These are phyloP conservation scores for Drosophila aff. DNA, from an alignment of 1,140 invertebrate species.

Conservation along the genomic window DNA sequence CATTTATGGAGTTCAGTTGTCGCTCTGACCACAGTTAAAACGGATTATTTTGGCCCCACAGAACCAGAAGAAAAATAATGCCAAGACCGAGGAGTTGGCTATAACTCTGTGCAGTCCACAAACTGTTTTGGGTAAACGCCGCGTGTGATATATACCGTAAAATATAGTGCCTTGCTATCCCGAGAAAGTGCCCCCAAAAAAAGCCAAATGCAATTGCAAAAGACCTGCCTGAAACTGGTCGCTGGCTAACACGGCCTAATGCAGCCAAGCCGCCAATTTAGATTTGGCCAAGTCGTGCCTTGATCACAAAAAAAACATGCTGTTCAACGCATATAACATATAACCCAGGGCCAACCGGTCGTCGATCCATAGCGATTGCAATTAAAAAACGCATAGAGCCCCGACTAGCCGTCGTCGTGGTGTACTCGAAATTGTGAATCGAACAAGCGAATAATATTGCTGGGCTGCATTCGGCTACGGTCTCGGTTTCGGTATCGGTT, in stretches of 20 bases:
- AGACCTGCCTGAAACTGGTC: slow-evolving; percentile 33
- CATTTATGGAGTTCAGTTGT: slow-evolving; percentile 79
- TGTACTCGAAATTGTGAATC: slow-evolving; percentile 45
- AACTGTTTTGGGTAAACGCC: not conserved
- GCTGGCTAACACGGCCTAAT: slow-evolving; percentile 42
- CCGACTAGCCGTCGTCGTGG: slow-evolving; percentile 14
- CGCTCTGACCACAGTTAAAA: slow-evolving; percentile 17
- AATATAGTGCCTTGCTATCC: not conserved
- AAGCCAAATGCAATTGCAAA: not conserved
- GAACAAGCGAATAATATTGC: slow-evolving; percentile 25
- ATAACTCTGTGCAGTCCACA: not conserved
- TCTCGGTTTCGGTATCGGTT: slow-evolving; percentile 11
- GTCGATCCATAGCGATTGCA: slow-evolving; percentile 73
- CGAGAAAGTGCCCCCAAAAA: slow-evolving; percentile 3
- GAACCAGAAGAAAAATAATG: not conserved
- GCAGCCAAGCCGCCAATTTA: slow-evolving; percentile 35
- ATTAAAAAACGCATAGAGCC: slow-evolving; percentile 68
- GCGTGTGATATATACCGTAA: slow-evolving; percentile 9
- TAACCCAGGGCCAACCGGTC: slow-evolving; percentile 77
- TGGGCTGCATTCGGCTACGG: slow-evolving; percentile 47
- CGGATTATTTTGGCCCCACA: slow-evolving; percentile 6
- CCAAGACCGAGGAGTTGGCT: not conserved
- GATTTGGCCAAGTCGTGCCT: slow-evolving; percentile 65
- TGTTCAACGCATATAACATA: slow-evolving; percentile 34
- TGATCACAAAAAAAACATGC: slow-evolving; percentile 16